These are phyloP conservation scores for Phasianus colchicus DNA, from an alignment of 2,113 vertebrate genomes.

Conservation along the genomic window DNA sequence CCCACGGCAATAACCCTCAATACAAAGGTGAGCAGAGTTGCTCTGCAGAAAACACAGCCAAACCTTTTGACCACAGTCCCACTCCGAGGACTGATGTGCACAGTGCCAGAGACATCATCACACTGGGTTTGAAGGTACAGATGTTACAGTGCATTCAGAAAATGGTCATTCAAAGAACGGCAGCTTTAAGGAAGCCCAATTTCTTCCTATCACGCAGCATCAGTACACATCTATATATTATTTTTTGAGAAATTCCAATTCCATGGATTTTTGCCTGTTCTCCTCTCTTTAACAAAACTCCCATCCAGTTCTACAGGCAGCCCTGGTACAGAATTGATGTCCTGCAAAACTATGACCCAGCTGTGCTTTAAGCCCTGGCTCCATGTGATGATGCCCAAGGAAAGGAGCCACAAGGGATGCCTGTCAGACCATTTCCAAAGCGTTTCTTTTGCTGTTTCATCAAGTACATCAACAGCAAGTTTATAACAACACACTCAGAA, in stretches of 20 bases:
- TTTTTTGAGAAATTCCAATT: not conserved
- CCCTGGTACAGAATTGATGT: fast-evolving
- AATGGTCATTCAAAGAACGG: not conserved
- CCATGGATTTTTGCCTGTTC: not conserved
- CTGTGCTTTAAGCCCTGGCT: not conserved
- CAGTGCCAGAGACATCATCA: not conserved
- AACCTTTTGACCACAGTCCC: not conserved
- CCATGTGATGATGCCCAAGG: not conserved
- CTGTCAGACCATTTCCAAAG: not conserved
- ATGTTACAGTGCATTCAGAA: not conserved
- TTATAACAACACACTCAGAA: not conserved
- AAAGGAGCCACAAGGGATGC: not conserved
- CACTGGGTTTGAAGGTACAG: not conserved
- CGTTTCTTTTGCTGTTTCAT: fast-evolving
- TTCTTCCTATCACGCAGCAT: not conserved
- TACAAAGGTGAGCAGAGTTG: not conserved
- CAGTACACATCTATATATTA: not conserved
- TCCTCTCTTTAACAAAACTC: not conserved
- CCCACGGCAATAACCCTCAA: not conserved
- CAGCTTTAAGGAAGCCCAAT: not conserved
- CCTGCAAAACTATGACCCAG: not conserved
- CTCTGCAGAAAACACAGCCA: not conserved
- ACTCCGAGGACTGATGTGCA: not conserved
- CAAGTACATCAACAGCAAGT: not conserved
- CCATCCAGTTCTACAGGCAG: not conserved